phyloP scores from a whole-genome alignment of 2,888 invertebrate genomes.

The Caenorhabditis sp. region DNA sequence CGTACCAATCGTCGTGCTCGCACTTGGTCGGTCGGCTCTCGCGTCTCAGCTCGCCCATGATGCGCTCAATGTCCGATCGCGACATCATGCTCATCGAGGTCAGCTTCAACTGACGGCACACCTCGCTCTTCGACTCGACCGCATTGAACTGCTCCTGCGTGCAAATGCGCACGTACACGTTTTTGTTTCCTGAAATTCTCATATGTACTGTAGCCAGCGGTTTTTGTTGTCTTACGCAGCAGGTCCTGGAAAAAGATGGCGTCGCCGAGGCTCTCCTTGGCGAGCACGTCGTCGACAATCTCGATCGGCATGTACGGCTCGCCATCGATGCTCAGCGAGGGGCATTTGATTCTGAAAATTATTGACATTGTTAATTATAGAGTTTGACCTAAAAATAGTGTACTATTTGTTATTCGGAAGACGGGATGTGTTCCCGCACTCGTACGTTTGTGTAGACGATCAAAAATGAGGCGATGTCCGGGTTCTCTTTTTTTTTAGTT shows the following conservation, averaged over 20 bases:
- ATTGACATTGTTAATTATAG: too few relatives aligned
- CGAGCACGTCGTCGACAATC: neutral
- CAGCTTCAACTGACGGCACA: neutral
- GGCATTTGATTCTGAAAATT: slow-evolving; percentile 7
- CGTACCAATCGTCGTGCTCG: slow-evolving; percentile 29
- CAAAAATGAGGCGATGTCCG: neutral
- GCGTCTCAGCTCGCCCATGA: slow-evolving; percentile 11
- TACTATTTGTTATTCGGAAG: too few relatives aligned
- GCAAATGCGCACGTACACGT: neutral
- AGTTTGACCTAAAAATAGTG: too few relatives aligned
- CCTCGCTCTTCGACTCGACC: slow-evolving; percentile 2
- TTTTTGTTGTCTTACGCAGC: neutral
- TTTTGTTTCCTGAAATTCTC: neutral
- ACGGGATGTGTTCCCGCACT: neutral
- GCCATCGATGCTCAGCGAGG: slow-evolving; percentile 11
- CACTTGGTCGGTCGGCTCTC: slow-evolving; percentile 5
- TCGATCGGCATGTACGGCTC: slow-evolving; percentile 30
- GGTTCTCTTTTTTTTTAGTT: neutral
- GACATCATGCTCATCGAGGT: neutral
- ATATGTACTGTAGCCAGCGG: neutral
- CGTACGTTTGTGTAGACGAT: neutral
- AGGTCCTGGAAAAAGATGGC: neutral
- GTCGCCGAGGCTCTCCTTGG: neutral
- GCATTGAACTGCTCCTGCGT: neutral
- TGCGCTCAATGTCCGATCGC: slow-evolving; percentile 21